Conservation (phyloP, 2,888 invertebrate species). For the Xestia sexstrigata region DNA sequence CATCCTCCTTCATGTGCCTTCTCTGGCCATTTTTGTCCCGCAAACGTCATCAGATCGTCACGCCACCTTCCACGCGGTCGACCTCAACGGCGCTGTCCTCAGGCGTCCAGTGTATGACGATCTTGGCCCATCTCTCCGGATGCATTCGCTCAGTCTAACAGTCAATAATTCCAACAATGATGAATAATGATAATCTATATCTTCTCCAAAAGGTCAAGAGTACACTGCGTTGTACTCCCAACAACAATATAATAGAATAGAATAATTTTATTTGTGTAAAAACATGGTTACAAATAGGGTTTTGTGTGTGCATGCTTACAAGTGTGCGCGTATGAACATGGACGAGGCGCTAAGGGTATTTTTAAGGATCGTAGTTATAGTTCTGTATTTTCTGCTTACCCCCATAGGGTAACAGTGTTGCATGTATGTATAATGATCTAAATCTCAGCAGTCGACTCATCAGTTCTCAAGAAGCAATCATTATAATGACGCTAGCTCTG, state of each 20-base stretch:
- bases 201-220: neutral
- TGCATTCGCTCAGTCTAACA: too few species aligned
- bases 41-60: neutral
- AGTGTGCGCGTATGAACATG: too few species aligned
- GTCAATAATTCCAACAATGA: too few species aligned
- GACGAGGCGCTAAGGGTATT: too few species aligned
- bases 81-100: neutral
- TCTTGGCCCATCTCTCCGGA: neutral
- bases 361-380: too few species aligned
- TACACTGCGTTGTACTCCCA: neutral
- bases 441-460: slow-evolving; percentile 18
- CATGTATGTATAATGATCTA: neutral
- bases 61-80: neutral
- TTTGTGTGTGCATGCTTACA: too few species aligned
- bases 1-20: neutral
- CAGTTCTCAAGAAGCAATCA: slow-evolving; percentile 22
- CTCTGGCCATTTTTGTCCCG: neutral
- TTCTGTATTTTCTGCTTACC: neutral
- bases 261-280: too few species aligned
- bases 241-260: neutral
- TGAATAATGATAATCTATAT: neutral
- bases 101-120: neutral
- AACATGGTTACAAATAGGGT: too few species aligned
- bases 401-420: neutral
- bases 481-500: neutral